phyloP scores from a whole-genome alignment of 2,113 vertebrate genomes.

The Xiphophorus couchianus region DNA sequence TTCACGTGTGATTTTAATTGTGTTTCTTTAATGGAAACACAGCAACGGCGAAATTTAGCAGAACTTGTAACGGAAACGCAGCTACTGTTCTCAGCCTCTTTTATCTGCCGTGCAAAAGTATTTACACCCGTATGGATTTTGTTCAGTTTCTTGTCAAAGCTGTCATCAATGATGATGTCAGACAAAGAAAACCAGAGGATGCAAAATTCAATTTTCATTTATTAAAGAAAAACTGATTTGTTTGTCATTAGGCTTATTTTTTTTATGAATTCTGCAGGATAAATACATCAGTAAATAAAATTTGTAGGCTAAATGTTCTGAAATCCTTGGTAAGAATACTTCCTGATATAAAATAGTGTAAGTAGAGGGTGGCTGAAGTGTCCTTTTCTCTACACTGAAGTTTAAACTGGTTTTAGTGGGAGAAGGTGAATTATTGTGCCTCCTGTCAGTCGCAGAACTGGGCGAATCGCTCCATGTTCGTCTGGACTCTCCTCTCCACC shows the following conservation, averaged over 20 bases:
- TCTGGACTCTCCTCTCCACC: no score
- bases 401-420: neutral
- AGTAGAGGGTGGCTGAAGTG: neutral
- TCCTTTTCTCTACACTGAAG: neutral
- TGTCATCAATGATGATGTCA: no score
- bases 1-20: no score
- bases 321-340: neutral
- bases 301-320: neutral
- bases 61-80: no score
- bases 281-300: neutral
- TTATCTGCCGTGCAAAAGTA: neutral
- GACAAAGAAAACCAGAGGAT: no score
- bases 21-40: no score
- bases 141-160: neutral
- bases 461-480: neutral
- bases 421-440: neutral
- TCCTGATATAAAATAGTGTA: neutral
- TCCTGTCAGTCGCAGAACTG: neutral
- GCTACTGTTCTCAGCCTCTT: neutral
- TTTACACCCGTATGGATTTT: neutral
- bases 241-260: no score
- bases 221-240: neutral
- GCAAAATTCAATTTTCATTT: no score
- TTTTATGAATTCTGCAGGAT: neutral
- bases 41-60: no score